These are phyloP conservation scores for Myotis vivesi DNA, from an alignment of 2,797 vertebrate species.

Conservation along the genomic window DNA sequence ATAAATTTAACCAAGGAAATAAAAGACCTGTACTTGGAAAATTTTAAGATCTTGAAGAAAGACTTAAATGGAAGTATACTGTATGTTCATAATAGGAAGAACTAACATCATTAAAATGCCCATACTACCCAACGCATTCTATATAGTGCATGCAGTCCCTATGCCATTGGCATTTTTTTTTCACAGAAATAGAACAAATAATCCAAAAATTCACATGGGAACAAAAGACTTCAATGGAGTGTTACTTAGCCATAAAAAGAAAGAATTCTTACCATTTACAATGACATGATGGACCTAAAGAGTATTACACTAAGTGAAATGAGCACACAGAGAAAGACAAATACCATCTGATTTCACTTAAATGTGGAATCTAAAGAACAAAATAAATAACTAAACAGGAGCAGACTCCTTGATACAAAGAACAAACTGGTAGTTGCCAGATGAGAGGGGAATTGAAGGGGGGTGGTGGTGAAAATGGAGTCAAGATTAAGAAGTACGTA, in stretches of 20 bases:
- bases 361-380: not conserved
- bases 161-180: not conserved
- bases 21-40: not conserved
- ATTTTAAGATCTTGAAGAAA: not conserved
- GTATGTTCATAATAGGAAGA: not conserved
- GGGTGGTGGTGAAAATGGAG: not conserved
- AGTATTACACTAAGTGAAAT: not conserved
- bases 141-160: not conserved
- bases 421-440: not conserved
- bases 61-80: not conserved
- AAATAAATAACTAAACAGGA: not conserved
- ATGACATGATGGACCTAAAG: not conserved
- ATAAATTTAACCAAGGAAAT: not conserved
- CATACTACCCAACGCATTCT: not conserved
- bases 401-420: not conserved
- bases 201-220: not conserved
- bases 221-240: not conserved
- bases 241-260: not conserved
- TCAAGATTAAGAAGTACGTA: not conserved
- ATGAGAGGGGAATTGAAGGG: not conserved
- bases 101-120: not conserved
- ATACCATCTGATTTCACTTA: not conserved
- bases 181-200: not conserved
- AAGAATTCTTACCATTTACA: not conserved
- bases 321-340: not conserved